phyloP scores from a whole-genome alignment of 2,113 vertebrate genomes.

The Percopsis transmontana region DNA sequence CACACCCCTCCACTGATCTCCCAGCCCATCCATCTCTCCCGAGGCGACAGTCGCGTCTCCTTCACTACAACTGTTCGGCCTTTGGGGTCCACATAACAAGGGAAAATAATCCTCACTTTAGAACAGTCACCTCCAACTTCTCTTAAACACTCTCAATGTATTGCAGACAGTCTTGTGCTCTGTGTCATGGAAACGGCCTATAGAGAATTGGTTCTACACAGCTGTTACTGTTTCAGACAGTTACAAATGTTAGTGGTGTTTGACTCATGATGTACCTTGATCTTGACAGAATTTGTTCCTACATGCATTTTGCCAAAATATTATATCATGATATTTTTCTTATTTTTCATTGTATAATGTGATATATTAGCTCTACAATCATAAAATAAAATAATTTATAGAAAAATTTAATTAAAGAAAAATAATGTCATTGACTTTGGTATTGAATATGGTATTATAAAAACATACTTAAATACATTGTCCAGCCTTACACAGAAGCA shows the following conservation, averaged over 20 bases:
- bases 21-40: constrained; percentile 46
- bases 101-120: constrained; percentile 33
- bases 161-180: constrained; percentile 11
- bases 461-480: too few relatives aligned
- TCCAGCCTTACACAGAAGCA: too few relatives aligned
- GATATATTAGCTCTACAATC: too few relatives aligned
- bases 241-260: constrained; percentile 33
- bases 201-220: constrained; percentile 15
- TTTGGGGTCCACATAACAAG: constrained; percentile 35
- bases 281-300: constrained; percentile 9
- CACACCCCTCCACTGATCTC: constrained; percentile 56
- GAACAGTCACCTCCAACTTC: constrained; percentile 22
- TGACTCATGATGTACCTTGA: neutral
- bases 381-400: too few relatives aligned
- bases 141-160: constrained; percentile 19
- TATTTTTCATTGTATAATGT: too few relatives aligned
- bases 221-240: constrained; percentile 19
- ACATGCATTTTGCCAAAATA: constrained; percentile 1
- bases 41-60: constrained; percentile 41
- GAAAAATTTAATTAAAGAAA: too few relatives aligned
- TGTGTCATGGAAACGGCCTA: constrained; percentile 38
- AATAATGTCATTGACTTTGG: too few relatives aligned
- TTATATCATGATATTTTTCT: too few relatives aligned
- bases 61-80: constrained; percentile 36
- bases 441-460: too few relatives aligned